Evolutionary conservation across 2,888 invertebrate genomes (phyloP), one percentile per base, ranked within the genome.

Genomic region (Drosophila paramelanica): DNA sequence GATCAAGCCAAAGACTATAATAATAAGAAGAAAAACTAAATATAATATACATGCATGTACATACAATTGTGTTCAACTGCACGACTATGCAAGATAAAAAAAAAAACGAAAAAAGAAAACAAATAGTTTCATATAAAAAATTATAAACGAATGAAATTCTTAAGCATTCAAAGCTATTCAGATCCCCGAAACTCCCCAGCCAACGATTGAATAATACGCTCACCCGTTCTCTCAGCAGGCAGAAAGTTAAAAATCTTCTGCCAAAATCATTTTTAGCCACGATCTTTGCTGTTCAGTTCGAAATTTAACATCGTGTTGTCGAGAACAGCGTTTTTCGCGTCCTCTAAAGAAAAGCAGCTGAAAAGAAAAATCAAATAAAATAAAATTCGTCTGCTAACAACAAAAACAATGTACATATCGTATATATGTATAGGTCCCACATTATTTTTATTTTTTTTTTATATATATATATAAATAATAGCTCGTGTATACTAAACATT

Each of bases 261-360:
- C 77, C 76, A 86, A 86, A 79, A 79, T 82, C 65, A 87, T 87
- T 87, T 86, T 81, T 78, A 84, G 85, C 79, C 59, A 75, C 75
- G 68, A 45, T 71, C 67, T 67, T 68, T 56, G 74, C 77, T 67
- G 68, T 72, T 89, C 82, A 89, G 88, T 89, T 78, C 79, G 84
- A 84, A 80, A 81, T 82, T 77, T 60, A 82, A 59, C 82, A 74
- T 84, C 81, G 89, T 73, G 82, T 70, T 71, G 86, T 77, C 70
- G 39, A 79, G 82, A 77, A 69, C 79, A 46, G 55, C 49, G 70
- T 66, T 39, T 49, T 57, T 31, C 74, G 79, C 61, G 77, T 65
- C 55, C 52, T 41, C 57, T 27, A 39, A 43, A 55, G 25, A 62
- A 60, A 52, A 67, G 43, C 65, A 71, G 58, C 60, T 8, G 53